These are phyloP conservation scores for Cyrtonyx montezumae DNA, from an alignment of 2,113 vertebrate genomes.

Conservation along the genomic window DNA sequence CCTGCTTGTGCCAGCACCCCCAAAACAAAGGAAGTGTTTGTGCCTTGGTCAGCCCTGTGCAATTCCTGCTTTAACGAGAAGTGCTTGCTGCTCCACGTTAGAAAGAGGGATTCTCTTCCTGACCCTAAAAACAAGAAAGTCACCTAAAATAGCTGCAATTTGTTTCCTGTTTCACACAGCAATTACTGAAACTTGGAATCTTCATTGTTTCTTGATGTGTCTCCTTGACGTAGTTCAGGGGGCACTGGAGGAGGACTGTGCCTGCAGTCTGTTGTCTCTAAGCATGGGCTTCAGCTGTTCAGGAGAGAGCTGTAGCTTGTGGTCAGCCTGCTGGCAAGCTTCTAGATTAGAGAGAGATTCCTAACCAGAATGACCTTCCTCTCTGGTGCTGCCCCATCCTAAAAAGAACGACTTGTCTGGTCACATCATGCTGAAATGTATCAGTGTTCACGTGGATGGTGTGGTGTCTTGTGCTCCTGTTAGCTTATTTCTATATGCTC, in stretches of 20 bases:
- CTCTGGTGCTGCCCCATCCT: fast-evolving
- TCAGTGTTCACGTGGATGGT: background rate
- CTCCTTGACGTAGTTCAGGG: background rate
- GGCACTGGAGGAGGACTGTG: background rate
- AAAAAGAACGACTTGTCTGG: background rate
- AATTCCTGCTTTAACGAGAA: background rate
- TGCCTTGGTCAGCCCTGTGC: background rate
- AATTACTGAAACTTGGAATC: background rate
- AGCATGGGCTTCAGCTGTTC: background rate
- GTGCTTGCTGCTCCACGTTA: fast-evolving
- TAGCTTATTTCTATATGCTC: background rate
- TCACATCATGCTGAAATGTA: fast-evolving
- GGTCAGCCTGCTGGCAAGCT: fast-evolving
- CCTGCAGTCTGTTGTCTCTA: background rate
- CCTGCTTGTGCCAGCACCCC: background rate
- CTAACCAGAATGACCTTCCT: background rate
- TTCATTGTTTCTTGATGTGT: background rate
- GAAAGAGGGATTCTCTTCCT: background rate
- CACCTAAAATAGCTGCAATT: background rate
- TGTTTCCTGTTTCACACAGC: background rate
- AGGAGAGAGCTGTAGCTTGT: background rate
- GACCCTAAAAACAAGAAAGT: background rate
- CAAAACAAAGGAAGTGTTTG: background rate
- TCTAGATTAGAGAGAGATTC: background rate
- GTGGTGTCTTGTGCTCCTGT: background rate